Conservation (phyloP, 2,113 vertebrate genomes). For the Hyaena hyaena region DNA sequence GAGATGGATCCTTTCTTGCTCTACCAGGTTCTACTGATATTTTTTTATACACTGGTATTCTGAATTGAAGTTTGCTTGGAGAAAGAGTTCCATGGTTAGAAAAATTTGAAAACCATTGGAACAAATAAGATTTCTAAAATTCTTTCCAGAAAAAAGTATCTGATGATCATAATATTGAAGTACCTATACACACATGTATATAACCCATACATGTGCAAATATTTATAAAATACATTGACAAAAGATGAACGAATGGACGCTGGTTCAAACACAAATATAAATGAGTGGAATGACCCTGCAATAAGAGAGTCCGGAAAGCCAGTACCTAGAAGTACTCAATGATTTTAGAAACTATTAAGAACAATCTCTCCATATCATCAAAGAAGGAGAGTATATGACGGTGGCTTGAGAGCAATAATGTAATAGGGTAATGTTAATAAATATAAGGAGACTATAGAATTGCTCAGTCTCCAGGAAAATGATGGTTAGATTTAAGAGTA, state of each 20-base stretch:
- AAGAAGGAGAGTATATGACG: neutral
- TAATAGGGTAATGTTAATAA: neutral
- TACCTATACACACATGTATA: neutral
- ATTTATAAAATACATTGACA: neutral
- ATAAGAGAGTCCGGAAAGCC: neutral
- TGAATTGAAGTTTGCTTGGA: neutral
- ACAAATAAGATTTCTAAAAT: neutral
- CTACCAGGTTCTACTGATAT: neutral
- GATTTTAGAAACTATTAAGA: slow-evolving; percentile 31
- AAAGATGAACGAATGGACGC: neutral
- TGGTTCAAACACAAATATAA: neutral
- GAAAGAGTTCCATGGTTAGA: neutral
- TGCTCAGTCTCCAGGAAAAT: neutral
- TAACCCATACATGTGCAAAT: neutral
- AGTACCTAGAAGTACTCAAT: neutral
- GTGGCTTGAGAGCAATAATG: neutral
- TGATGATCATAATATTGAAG: neutral
- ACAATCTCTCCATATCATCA: neutral
- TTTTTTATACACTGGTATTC: neutral
- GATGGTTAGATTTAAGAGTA: neutral
- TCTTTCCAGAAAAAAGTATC: neutral
- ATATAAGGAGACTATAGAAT: neutral
- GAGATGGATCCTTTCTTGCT: neutral
- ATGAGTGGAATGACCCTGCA: neutral
- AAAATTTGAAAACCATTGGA: neutral